Percentiles rank a stretch among this genome's conserved stretches.
These are phyloP conservation scores for Caligus rogercresseyi DNA, from an alignment of 1,140 invertebrate genomes.

Conservation along the genomic window DNA sequence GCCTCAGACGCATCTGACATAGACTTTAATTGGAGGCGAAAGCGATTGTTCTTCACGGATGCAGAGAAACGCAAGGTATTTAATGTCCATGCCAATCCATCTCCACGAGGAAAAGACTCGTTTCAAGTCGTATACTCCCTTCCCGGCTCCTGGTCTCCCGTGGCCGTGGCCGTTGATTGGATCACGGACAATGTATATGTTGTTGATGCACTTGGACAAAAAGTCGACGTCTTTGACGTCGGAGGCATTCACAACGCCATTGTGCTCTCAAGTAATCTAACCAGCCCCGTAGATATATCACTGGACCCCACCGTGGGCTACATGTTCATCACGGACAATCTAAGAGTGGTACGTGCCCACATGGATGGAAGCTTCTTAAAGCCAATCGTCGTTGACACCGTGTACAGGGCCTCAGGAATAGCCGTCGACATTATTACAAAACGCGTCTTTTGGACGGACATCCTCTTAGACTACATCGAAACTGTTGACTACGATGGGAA, in stretches of 20 bases:
- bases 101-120: neutral
- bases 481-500: slow-evolving; percentile 85
- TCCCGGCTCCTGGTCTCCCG: slow-evolving; percentile 66
- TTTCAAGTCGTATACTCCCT: slow-evolving; percentile 4
- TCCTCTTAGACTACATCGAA: slow-evolving; percentile 87
- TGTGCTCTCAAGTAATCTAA: slow-evolving; percentile 74
- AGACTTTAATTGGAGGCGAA: slow-evolving; percentile 62
- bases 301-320: slow-evolving; percentile 68
- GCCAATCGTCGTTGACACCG: slow-evolving; percentile 68
- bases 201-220: slow-evolving; percentile 73
- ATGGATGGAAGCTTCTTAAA: slow-evolving; percentile 71
- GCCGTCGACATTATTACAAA: slow-evolving; percentile 67
- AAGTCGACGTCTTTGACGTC: slow-evolving; percentile 78
- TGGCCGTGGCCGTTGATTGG: slow-evolving; percentile 87
- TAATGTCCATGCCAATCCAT: slow-evolving; percentile 17
- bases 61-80: slow-evolving; percentile 45
- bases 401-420: slow-evolving; percentile 71
- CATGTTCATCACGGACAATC: slow-evolving; percentile 86
- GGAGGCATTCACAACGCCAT: slow-evolving; percentile 64
- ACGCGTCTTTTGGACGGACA: slow-evolving; percentile 89
- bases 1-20: slow-evolving; percentile 51
- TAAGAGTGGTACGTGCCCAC: slow-evolving; percentile 63
- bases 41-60: slow-evolving; percentile 82
- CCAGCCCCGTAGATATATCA: slow-evolving; percentile 70
- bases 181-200: slow-evolving; percentile 88